Base-by-base conservation (phyloP, 1,140 invertebrate genomes). In the Dolichoris vasculosae region DNA sequence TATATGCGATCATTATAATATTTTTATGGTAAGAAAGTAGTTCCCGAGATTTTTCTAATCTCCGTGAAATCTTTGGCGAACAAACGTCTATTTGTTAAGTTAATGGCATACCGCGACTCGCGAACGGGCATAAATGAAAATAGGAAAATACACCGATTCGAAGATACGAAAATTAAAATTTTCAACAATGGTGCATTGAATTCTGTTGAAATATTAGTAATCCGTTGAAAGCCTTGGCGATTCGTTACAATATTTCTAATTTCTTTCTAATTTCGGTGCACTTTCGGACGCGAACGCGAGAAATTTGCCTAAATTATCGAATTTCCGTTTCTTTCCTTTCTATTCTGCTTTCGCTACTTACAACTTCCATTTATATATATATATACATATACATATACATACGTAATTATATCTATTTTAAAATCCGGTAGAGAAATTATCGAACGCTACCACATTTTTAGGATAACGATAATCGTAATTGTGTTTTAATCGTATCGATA, bases 81-180 rank as follows among this genome's bases (percentile, higher is more conserved):
- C 38, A 43, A 43, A 43, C n/a, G 38, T 73, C 38, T 73, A 73
- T 73, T 38, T 43, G 69, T 73, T 43, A 73, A 23, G 69, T 17
- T 73, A 73, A 73, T 43, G 69, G 23, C 69, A 8, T 43, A n/a
- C 38, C 15, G 69, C 9, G 20, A 40, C 35, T 40, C 69, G 17
- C 32, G n/a, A 73, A n/a, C 20, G 38, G 20, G 38, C 26, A 73
- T 40, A 73, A 73, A 73, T 43, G 69, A 73, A 73, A 73, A 73
- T 73, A 43, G 69, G 69, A 40, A 43, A 73, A n/a, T n/a, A n/a
- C 17, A 9, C 69, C 9, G 38, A 73, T 73, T 13, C 4, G 35
- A 13, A 73, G 69, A 73, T 43, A 73, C 23, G 38, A 4, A 11
- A 17, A 73, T 38, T 73, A 26, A 73, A 73, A 43, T 26, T n/a